These are phyloP conservation scores for Cybosia mesomella DNA, from an alignment of 2,888 invertebrate species.

Conservation along the genomic window DNA sequence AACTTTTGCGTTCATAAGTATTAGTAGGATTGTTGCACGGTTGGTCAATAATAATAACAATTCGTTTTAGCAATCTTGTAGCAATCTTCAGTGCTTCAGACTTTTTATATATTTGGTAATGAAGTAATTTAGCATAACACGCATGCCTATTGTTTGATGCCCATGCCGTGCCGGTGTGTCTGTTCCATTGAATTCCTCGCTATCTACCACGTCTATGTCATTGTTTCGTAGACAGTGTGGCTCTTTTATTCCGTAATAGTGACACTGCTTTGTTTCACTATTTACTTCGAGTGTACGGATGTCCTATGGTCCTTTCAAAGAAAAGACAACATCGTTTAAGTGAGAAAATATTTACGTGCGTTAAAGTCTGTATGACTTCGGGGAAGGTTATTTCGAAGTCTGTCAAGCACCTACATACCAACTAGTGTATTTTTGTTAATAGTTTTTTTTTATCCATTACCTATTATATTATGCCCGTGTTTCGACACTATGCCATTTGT, in stretches of 20 bases:
- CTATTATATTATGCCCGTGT: neutral
- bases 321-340: slow-evolving; percentile 34
- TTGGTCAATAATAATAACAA: slow-evolving; percentile 15
- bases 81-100: slow-evolving; percentile 23
- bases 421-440: neutral
- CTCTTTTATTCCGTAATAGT: slow-evolving; percentile 47
- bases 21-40: too few species aligned
- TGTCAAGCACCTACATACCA: neutral
- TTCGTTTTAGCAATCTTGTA: slow-evolving; percentile 23
- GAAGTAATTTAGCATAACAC: slow-evolving; percentile 39
- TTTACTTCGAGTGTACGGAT: slow-evolving; percentile 44
- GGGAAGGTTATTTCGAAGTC: slow-evolving; percentile 21
- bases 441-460: neutral
- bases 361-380: neutral
- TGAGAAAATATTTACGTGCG: slow-evolving; percentile 18
- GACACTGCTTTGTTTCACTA: slow-evolving; percentile 50
- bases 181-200: slow-evolving; percentile 50
- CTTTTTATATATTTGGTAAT: slow-evolving; percentile 36
- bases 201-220: slow-evolving; percentile 40
- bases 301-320: slow-evolving; percentile 36
- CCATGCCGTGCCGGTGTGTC: slow-evolving; percentile 52
- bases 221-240: slow-evolving; percentile 51
- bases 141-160: slow-evolving; percentile 42
- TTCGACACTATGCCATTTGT: neutral
- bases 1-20: too few species aligned